A percentile compares a stretch with the other conserved stretches of the same genome.
Conservation (phyloP, 2,888 invertebrate species). For the Zaprionus lineosus region DNA sequence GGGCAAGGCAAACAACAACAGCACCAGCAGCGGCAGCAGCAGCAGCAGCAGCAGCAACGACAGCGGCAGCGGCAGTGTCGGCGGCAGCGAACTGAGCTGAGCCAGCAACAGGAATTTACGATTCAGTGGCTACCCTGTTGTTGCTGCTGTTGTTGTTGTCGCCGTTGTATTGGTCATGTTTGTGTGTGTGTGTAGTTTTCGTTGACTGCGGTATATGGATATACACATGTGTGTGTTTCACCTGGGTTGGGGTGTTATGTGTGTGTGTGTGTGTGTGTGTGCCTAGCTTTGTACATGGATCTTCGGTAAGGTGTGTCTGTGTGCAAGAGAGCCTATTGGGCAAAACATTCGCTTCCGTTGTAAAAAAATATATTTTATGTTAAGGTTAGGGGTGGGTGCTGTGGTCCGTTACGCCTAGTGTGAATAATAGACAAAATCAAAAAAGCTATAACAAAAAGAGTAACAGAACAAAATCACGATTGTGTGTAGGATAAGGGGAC, state of each 20-base stretch:
- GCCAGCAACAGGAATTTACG: conserved; percentile 79
- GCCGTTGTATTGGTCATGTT: conserved; percentile 3
- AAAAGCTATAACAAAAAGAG: conserved; percentile 34
- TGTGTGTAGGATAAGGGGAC: conserved; percentile 55
- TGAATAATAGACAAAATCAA: conserved; percentile 53
- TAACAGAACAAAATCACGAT: conserved; percentile 10
- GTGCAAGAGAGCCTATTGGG: conserved; percentile 59
- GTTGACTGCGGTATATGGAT: conserved; percentile 30
- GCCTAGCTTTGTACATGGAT: conserved; percentile 52
- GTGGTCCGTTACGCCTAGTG: conserved; percentile 45
- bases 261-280: conserved; percentile 26
- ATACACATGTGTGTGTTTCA: conserved; percentile 54
- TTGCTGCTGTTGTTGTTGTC: conserved; percentile 44
- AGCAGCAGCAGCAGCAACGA: conserved; percentile 18
- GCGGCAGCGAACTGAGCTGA: conserved; percentile 51
- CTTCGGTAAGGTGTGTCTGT: conserved; percentile 54
- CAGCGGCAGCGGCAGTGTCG: conserved; percentile 35
- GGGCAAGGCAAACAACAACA: conserved; percentile 82
- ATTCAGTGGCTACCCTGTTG: conserved; percentile 77
- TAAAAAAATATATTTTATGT: conserved; percentile 40
- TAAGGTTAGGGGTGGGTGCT: conserved; percentile 27
- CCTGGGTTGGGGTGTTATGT: conserved; percentile 66
- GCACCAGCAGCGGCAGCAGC: conserved; percentile 48
- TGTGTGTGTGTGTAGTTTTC: conserved; percentile 30
- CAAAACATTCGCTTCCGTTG: conserved; percentile 70